Evolutionary conservation across 2,113 vertebrate species (phyloP), one percentile per base, ranked within the genome.

Genomic region (Falco punctatus): DNA sequence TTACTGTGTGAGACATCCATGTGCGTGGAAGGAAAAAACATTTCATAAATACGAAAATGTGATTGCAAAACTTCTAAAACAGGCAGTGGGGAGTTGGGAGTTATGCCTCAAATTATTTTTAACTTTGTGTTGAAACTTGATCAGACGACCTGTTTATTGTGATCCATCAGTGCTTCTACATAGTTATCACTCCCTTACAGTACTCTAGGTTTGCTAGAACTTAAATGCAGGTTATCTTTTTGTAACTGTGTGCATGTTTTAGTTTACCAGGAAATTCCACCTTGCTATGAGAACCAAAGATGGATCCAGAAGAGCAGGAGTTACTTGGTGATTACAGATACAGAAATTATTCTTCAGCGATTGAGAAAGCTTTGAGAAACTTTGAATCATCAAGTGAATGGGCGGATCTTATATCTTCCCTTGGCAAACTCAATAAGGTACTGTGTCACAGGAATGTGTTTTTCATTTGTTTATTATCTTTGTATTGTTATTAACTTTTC

Each of bases 361-460:
- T 99, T 40, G 99, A 99, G 94, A 99, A 99, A 97, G 99, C 99
- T 26, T 96, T 99, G 91, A 98, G 99, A 81, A 99, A 99, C 97
- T 99, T 99, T 81, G 99, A 99, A 88, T 99, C 99, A 12, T 99
- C 99, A 2, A 99, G 98, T 22, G 99, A 99, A 95, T 99, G 99
- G 99, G 99, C 99, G 0, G 99, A 99, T 95, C 99, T 99, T 49
- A 99, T 99, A 91, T 99, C 99, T 38, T 99, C 99, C 14, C 98
- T 99, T 87, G 99, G 99, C 73, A 99, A 99, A 90, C 99, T 99
- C 95, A 99, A 99, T 89, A 99, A 99, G 99, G 99, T 99, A 98
- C 22, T 33, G 28, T 75, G 21, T 9, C 58, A 80, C 20, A 21
- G 46, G 30, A 49, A 5, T 48, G 7, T 54, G 33, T 52, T 42